Conservation (phyloP, 2,113 vertebrate species). For the Dascyllus trimaculatus region DNA sequence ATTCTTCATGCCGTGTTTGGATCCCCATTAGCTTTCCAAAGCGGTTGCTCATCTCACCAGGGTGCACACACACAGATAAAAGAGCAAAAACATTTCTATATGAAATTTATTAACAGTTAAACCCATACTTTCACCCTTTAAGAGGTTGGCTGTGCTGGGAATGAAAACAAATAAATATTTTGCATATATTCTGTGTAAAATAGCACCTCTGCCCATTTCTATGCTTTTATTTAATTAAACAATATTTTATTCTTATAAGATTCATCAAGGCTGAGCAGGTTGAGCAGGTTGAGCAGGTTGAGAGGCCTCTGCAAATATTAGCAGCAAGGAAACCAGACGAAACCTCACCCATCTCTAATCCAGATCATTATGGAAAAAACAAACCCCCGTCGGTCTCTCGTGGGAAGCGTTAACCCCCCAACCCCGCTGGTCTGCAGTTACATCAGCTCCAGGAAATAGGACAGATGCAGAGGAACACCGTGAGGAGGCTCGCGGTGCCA, state of each 20-base stretch:
- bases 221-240: neutral
- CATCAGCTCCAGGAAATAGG: constrained; percentile 53
- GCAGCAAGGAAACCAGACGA: neutral
- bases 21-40: neutral
- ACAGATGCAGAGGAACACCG: constrained; percentile 39
- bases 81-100: neutral
- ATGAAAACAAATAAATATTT: neutral
- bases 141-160: neutral
- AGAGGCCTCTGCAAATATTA: no score
- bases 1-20: neutral
- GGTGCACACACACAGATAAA: neutral
- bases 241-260: neutral
- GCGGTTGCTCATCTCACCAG: neutral
- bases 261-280: no score
- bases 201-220: neutral
- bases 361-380: constrained; percentile 13
- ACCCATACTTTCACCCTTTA: neutral
- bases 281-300: no score
- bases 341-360: neutral
- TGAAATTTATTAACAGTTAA: neutral
- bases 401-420: neutral
- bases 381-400: neutral
- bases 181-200: neutral
- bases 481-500: constrained; percentile 6
- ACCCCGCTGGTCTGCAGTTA: constrained; percentile 23